phyloP scores from a whole-genome alignment of 2,888 invertebrate species.

The Epinotia bilunana region DNA sequence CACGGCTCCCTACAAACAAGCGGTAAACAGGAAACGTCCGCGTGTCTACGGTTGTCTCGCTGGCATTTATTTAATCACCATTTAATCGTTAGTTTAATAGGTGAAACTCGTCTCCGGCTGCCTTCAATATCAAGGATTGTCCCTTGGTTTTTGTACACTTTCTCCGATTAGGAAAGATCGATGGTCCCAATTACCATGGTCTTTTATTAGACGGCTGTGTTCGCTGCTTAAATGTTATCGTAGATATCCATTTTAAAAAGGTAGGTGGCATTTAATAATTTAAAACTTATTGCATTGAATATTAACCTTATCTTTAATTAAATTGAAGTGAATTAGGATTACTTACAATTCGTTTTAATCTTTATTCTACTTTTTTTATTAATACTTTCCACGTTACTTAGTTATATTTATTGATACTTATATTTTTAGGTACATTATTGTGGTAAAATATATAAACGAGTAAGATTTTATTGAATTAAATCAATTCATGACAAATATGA shows the following conservation, averaged over 20 bases:
- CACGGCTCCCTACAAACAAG: constrained; percentile 46
- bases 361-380: neutral
- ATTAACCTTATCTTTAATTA: neutral
- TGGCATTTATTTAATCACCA: constrained; percentile 72
- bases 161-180: constrained; percentile 51
- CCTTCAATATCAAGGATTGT: constrained; percentile 50
- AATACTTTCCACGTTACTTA: neutral
- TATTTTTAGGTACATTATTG: neutral
- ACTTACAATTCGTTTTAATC: constrained; percentile 7
- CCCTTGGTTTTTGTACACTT: constrained; percentile 56
- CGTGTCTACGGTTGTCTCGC: constrained; percentile 51
- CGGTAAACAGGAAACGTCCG: constrained; percentile 68
- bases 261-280: constrained; percentile 5
- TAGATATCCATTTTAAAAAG: too few species aligned
- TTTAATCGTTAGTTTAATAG: constrained; percentile 75
- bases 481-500: neutral
- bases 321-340: neutral
- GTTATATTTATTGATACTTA: neutral
- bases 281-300: neutral
- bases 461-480: neutral
- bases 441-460: neutral
- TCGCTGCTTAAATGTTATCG: constrained; percentile 15
- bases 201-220: constrained; percentile 34
- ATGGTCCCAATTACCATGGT: constrained; percentile 40
- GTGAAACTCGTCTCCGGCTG: constrained; percentile 71